Percentiles rank a stretch among this genome's conserved stretches.
phyloP scores from a whole-genome alignment of 1,140 invertebrate genomes.

The Eumeta japonica region DNA sequence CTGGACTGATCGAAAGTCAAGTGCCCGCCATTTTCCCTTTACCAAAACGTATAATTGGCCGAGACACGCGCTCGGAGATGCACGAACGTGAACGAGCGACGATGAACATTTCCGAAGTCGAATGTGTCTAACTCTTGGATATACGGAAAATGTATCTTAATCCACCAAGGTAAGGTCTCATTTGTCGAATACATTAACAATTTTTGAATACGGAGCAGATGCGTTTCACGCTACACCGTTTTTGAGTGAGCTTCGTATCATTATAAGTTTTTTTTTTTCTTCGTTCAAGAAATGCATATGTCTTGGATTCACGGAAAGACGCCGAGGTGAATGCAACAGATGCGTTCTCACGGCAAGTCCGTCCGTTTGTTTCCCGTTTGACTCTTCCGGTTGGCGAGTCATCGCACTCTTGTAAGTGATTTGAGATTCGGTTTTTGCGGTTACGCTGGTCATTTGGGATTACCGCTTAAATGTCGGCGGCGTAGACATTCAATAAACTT shows the following conservation, averaged over 20 bases:
- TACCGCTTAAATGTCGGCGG: no score
- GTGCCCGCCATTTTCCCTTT: constrained; percentile 19
- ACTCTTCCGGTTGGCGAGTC: constrained; percentile 12
- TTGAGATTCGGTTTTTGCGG: no score
- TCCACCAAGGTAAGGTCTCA: no score
- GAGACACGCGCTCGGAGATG: constrained; percentile 27
- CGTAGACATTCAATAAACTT: no score
- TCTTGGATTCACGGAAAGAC: constrained; percentile 22
- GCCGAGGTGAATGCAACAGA: constrained; percentile 34
- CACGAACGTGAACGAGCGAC: constrained; percentile 19
- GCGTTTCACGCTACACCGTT: constrained; percentile 43
- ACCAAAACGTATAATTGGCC: constrained; percentile 12
- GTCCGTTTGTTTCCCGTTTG: no score
- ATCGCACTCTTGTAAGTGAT: constrained; percentile 1
- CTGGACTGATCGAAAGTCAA: no score
- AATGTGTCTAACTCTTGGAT: no score
- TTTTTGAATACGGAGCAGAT: constrained; percentile 34
- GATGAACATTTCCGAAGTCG: no score
- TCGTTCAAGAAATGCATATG: constrained; percentile 39
- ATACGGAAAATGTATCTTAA: no score
- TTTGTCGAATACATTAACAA: no score
- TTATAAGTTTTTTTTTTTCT: constrained; percentile 46
- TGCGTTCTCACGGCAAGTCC: no score
- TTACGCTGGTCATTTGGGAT: no score
- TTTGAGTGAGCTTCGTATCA: constrained; percentile 41